Base-by-base conservation (phyloP, 1,140 invertebrate species). In the Psilanteris sp. region DNA sequence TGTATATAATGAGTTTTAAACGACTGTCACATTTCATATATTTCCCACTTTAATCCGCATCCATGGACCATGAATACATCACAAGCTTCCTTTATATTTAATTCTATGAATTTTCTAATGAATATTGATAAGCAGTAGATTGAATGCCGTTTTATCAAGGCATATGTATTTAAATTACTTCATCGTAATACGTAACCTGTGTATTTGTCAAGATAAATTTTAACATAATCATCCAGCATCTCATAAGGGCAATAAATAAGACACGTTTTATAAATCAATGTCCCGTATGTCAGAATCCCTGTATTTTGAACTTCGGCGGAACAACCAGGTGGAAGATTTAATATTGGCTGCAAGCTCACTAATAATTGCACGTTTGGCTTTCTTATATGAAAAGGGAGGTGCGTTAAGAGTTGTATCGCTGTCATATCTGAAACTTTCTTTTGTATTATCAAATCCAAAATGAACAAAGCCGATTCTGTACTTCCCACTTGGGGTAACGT, bases 401-500 rank as follows among this genome's bases (percentile, higher is more conserved):
- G 89, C 3, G 87, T 91, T 24, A 92, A 79, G 27, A 92, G 78
- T 48, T 91, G 89, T 36, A 90, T 88, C 0, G 91, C 90, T 6
- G 89, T 88, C 9, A 90, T 88, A 10, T 90, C 87, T 15, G 90
- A 90, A 5, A 93, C 90, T 80, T 90, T 89, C 46, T 90, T 89
- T 14, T 90, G 86, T 4, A 91, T 83, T 5, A 94, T 90, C 24
- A 94, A 80, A 78, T 93, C 90, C 48, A 91, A 86, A 9, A 93
- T 90, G 22, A 94, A 90, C 11, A 91, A 82, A 0, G 91, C 91
- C 0, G 92, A 90, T 6, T 91, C 90, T 11, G 90, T 90, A 15
- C 91, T 93, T 36, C 92, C 92, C 9, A 92, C 89, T 78, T 93
- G 91, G 5, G 93, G 93, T n/a, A 94, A 87, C 3, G 92, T 89